Evolutionary conservation across 2,888 invertebrate genomes (phyloP).

Genomic region (Hyalella azteca): DNA sequence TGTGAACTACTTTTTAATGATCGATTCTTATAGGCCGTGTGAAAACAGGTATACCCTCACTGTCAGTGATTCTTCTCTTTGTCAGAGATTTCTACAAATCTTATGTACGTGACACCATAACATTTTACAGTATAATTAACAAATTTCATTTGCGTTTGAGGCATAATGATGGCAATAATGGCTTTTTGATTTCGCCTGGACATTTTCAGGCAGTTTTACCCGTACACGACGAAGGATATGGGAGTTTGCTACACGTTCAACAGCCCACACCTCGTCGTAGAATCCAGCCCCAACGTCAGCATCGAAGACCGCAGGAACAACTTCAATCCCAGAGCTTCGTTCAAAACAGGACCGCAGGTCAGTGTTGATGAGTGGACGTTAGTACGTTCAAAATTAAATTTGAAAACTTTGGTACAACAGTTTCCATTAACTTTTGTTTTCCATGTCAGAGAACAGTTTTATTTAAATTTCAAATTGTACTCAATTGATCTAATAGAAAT

Average conservation of each 20-base stretch:
- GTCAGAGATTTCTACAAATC: not conserved
- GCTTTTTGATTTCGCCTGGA: not conserved
- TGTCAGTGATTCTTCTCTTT: not conserved
- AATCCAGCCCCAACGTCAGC: not conserved
- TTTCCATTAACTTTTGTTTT: no score
- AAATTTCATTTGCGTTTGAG: not conserved
- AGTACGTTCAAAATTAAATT: no score
- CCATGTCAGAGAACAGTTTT: no score
- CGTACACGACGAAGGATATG: not conserved
- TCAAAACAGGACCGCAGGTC: constrained; percentile 16
- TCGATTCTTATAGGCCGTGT: not conserved
- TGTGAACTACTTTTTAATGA: not conserved
- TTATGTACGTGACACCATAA: not conserved
- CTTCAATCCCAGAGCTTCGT: not conserved
- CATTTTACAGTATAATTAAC: not conserved
- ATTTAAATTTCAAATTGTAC: no score
- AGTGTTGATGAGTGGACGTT: not conserved
- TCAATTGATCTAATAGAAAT: no score
- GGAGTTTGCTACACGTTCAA: constrained; percentile 36
- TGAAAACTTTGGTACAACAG: no score
- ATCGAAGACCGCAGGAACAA: not conserved
- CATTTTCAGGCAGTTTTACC: constrained; percentile 1
- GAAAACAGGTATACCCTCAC: not conserved
- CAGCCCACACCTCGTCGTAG: not conserved
- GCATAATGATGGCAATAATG: not conserved